A percentile compares a stretch with the other conserved stretches of the same genome.
phyloP scores from a whole-genome alignment of 2,797 vertebrate species.

The Acridotheres tristis region DNA sequence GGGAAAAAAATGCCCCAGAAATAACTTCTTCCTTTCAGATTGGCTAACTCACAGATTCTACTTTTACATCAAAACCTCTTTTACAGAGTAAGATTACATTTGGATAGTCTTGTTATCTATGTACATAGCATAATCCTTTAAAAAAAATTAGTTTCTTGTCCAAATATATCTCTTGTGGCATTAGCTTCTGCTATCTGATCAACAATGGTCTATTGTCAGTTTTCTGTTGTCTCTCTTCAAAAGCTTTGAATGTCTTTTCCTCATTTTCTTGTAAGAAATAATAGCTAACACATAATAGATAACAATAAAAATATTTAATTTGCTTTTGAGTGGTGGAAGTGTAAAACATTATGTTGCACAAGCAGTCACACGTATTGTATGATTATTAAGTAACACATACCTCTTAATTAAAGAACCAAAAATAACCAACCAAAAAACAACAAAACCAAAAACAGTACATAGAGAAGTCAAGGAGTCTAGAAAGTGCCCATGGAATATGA shows the following conservation, averaged over 20 bases:
- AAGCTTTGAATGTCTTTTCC: not conserved
- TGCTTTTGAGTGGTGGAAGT: not conserved
- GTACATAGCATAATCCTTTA: not conserved
- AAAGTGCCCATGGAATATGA: not conserved
- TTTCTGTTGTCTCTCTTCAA: not conserved
- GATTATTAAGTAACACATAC: not conserved
- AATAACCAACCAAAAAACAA: not conserved
- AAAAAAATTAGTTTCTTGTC: not conserved
- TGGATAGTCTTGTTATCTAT: not conserved
- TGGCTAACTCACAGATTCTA: not conserved
- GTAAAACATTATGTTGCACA: not conserved
- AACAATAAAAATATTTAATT: not conserved
- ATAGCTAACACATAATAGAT: not conserved
- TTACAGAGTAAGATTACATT: not conserved
- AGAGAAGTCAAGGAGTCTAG: not conserved
- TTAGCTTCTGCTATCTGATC: not conserved
- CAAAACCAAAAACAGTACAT: not conserved
- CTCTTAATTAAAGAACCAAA: not conserved
- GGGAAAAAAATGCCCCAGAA: not conserved
- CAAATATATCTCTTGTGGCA: not conserved
- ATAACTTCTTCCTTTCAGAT: not conserved
- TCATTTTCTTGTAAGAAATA: not conserved
- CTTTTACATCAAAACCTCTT: not conserved
- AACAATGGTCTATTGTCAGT: not conserved
- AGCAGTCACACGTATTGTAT: not conserved